phyloP scores from a whole-genome alignment of 2,797 vertebrate genomes.

The Sardinella longiceps region DNA sequence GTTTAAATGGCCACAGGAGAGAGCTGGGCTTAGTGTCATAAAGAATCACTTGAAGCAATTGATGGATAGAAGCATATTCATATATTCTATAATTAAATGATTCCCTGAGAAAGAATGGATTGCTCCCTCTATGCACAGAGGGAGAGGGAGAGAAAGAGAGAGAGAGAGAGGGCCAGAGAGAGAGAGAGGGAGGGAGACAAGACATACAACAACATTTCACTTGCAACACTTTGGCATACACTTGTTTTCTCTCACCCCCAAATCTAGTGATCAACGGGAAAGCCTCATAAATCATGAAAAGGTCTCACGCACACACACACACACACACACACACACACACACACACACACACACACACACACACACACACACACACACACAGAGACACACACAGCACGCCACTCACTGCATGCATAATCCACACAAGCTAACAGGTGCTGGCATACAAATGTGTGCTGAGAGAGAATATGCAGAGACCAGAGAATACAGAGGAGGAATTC shows the following conservation, averaged over 20 bases:
- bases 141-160: not conserved
- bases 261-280: not conserved
- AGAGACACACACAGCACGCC: not conserved
- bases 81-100: not conserved
- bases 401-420: not conserved
- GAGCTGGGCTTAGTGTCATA: not conserved
- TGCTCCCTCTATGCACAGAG: not conserved
- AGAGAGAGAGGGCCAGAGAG: not conserved
- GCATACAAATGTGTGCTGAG: not conserved
- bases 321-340: not conserved
- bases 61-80: not conserved
- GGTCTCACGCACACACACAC: not conserved
- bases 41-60: not conserved
- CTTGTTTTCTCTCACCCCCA: not conserved
- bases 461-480: not conserved
- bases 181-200: no score
- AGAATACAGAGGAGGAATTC: not conserved
- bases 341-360: not conserved
- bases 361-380: not conserved
- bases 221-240: not conserved
- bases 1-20: not conserved
- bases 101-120: not conserved
- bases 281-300: not conserved
- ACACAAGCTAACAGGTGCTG: not conserved
- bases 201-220: not conserved